Conservation (phyloP, 2,113 vertebrate genomes). For the Bagarius yarrelli region DNA sequence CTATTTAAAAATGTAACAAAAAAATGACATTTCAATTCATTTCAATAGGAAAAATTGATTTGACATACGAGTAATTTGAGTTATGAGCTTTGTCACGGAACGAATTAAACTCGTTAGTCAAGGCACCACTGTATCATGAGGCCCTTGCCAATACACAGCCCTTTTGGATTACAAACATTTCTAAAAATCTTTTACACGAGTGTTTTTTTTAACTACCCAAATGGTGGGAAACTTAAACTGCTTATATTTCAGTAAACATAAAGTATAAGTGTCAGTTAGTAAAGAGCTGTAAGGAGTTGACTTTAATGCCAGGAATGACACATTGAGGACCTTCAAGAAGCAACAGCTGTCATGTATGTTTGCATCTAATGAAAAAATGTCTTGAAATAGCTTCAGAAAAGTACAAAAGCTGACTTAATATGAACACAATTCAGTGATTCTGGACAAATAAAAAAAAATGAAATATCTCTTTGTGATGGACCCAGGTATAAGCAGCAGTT, state of each 20-base stretch:
- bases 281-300: not conserved
- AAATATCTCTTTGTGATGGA: not conserved
- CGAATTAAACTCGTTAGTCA: no score
- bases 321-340: not conserved
- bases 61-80: no score
- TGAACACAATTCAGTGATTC: not conserved
- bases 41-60: no score
- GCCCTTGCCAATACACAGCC: no score
- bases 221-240: not conserved
- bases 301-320: not conserved
- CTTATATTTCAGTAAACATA: not conserved
- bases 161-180: no score
- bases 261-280: not conserved
- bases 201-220: no score
- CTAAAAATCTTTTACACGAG: no score
- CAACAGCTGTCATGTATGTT: not conserved
- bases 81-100: no score
- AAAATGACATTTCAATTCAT: no score
- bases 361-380: not conserved
- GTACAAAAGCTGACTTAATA: not conserved
- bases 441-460: not conserved
- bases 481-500: conserved; percentile 79
- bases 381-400: not conserved
- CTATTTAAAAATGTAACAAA: no score
- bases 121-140: no score